Base-by-base conservation (phyloP, 2,888 invertebrate species). In the Unio pictorum region DNA sequence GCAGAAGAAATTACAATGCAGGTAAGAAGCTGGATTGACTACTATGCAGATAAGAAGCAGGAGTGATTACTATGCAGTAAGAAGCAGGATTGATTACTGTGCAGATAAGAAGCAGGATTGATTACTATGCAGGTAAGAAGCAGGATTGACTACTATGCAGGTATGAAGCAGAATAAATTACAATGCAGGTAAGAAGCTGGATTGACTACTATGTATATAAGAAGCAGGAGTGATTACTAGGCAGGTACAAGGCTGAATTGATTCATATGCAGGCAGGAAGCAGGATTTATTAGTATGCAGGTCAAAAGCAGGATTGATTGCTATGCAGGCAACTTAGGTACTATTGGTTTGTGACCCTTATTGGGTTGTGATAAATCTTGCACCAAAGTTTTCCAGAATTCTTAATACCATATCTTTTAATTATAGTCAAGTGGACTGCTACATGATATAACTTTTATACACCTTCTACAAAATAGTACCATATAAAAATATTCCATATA, bases 251-350 rank as follows among this genome's bases (percentile, higher is more conserved):
- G 7, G 30, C 30, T 30, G 30, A 26, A n/a, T 45, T 28, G 59
- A 28, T 62, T 23, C 17, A 15, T n/a, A 62, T 18, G n/a, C 11
- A n/a, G 3, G 30, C 2, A 69, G 93, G 93, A 72, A 96, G 96
- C 60, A 93, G 98, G 63, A 95, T 98, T 74, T 98, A 98, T 90
- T 98, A 97, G 88, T 98, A 98, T 91, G 96, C 95, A 75, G 95
- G 95, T 89, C 89, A 78, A 80, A 69, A 34, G 30, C 30, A 34
- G 30, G 23, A n/a, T 45, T 28, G 45, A 5, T 62, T 23, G 4
- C 34, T n/a, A 6, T 20, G n/a, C 62, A 62, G 4, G 17, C 4
- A 34, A 30, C 18, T 30, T 18, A 17, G 30, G 15, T 45, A 45
- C 15, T 45, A 3, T 45, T 8, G 8, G 8, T 34, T 34, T 34